Evolutionary conservation across 1,140 invertebrate genomes (phyloP), one percentile per base, ranked within the genome.

Genomic region (Saxidomus purpurata): DNA sequence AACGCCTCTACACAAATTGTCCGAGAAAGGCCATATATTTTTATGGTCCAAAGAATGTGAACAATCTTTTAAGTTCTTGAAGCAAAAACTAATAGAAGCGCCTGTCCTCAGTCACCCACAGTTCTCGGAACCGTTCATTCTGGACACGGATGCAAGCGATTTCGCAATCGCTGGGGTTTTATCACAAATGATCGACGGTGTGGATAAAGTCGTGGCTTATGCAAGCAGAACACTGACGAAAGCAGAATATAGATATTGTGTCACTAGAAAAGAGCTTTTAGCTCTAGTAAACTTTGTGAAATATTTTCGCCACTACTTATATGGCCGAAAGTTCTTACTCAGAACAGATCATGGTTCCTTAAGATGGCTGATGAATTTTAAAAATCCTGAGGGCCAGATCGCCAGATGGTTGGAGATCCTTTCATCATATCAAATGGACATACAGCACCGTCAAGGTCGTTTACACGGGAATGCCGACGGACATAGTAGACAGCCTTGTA

Each of bases 191-290:
- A 28, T 90, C 1, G 52, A 91, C 34, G 91, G 89, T 38, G 1
- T 55, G 8, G 95, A 96, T 89, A 84, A 87, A 76, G 95, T 96
- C 1, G 94, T 97, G 28, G 95, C 95, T 13, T 96, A 96, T 93
- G 94, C 94, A 19, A 96, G 95, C 0, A 63, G 95, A 84, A 93
- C 93, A 1, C 85, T 97, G 19, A 93, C 91, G 13, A 49, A 89
- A 47, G 87, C 95, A 25, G 96, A 97, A 92, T 84, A 93, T 85
- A 96, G 96, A 15, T 97, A 97, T 91, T 92, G 88, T 63, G 82
- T 87, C 19, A 92, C 92, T 22, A 28, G 89, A 25, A 92, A 71
- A 59, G 90, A 92, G 77, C 76, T 92, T n/a, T 71, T 91, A 36
- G 90, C 90, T 19, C n/a, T 90, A 47, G 84, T 87, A 40, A 8